Evolutionary conservation across 2,113 vertebrate species (phyloP), one percentile per base, ranked within the genome.

Genomic region (Sander lucioperca): DNA sequence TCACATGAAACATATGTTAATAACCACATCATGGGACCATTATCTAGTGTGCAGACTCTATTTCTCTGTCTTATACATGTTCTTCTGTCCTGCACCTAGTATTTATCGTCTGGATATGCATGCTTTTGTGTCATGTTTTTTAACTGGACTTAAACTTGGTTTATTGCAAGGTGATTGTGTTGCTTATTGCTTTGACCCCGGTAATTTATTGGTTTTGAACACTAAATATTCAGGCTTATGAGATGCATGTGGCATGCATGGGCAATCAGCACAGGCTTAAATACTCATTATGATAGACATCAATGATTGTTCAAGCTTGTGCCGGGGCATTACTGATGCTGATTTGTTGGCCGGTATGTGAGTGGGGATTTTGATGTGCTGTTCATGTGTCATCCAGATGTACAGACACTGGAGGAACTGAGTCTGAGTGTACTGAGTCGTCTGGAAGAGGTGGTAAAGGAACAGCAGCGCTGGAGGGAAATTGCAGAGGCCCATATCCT

Each of bases 401-500:
- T 96, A 51, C 94, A 95, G 88, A 94, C 95, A 18, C 89, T 96
- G 91, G 96, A 96, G 70, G 96, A 96, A 90, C 92, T 96, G 93
- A 96, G 94, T 90, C 91, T 96, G 84, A 95, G 88, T 87, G 90
- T 93, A 47, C 84, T 96, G 58, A 94, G 93, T 81, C 93, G 94
- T 69, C 89, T 96, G 87, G 93, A 96, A 90, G 94, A 95, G 92
- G 95, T 94, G 84, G 93, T 95, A 72, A 92, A 89, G 85, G 94
- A 96, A 84, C 90, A 89, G 80, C 78, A 88, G 88, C 89, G 71
- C 80, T 94, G 95, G 95, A 91, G 91, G 88, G 90, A 95, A 86
- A 92, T 96, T 53, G 91, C 92, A 36, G 94, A 95, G 74, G 95
- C 94, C 65, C 91, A 96, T 83, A 87, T 93, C 89, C 94, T 94